Conservation (phyloP, 1,140 invertebrate genomes). For the Apocrypta bakeri region DNA sequence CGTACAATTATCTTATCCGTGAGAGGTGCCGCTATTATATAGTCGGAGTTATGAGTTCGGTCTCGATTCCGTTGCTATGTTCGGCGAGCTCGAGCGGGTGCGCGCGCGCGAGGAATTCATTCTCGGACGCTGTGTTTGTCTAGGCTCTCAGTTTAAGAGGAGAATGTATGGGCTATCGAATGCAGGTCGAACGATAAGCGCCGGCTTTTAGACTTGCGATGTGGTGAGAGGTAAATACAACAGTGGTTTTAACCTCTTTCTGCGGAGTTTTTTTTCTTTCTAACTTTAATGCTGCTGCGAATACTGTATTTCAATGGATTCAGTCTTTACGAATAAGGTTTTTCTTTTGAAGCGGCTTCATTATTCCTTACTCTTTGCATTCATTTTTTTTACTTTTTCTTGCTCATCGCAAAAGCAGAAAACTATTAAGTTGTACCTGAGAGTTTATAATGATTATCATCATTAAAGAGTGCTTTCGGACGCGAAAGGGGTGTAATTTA, state of each 20-base stretch:
- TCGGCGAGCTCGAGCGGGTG: constrained; percentile 7
- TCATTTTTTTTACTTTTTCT: constrained; percentile 17
- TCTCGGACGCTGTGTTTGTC: constrained; percentile 1
- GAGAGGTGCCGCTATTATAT: neutral
- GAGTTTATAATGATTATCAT: constrained; percentile 35
- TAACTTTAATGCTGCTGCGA: too few relatives aligned
- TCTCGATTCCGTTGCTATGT: neutral
- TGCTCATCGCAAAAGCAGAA: neutral
- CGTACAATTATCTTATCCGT: constrained; percentile 39
- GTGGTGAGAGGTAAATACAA: neutral
- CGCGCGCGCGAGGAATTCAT: constrained; percentile 30
- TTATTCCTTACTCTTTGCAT: neutral
- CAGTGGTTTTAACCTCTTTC: neutral
- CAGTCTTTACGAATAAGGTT: too few relatives aligned
- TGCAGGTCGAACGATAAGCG: constrained; percentile 13
- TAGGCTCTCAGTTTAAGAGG: neutral
- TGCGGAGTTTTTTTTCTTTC: neutral
- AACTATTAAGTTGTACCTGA: constrained; percentile 10
- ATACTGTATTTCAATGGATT: too few relatives aligned
- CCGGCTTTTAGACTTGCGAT: neutral
- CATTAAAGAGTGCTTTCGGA: neutral
- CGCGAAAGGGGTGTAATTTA: neutral
- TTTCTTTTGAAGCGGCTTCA: too few relatives aligned
- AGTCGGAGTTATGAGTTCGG: constrained; percentile 41
- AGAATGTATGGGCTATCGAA: constrained; percentile 14